Conservation (phyloP, 2,797 vertebrate species). For the Arremon aurantiirostris region DNA sequence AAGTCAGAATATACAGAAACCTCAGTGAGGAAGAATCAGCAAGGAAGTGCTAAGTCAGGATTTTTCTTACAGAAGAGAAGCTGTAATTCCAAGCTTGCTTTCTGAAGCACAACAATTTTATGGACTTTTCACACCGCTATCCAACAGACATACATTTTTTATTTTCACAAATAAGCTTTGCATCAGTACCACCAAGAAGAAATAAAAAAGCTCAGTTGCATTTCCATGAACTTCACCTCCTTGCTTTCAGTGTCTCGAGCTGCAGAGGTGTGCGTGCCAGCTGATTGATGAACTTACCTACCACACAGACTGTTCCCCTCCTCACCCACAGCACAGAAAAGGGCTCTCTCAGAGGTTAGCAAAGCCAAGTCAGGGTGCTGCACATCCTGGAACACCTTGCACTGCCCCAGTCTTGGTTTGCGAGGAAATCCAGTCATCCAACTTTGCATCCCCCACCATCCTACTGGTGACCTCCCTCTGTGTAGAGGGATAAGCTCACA, state of each 20-base stretch:
- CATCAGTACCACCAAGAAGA: not conserved
- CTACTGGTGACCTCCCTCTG: not conserved
- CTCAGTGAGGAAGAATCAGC: not conserved
- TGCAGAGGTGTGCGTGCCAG: rapidly evolving
- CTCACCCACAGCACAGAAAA: not conserved
- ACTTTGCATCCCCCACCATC: too few species aligned
- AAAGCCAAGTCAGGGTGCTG: not conserved
- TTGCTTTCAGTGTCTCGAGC: not conserved
- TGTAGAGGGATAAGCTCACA: not conserved
- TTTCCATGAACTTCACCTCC: not conserved
- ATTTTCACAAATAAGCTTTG: not conserved
- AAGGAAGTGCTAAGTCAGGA: not conserved
- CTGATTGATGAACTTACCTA: not conserved
- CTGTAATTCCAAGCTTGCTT: not conserved
- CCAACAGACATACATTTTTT: not conserved
- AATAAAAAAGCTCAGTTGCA: not conserved
- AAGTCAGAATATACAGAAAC: not conserved
- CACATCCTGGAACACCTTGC: not conserved
- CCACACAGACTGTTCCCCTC: not conserved
- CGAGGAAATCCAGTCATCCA: not conserved
- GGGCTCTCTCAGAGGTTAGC: not conserved
- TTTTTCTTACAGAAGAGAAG: not conserved
- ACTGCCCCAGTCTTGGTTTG: rapidly evolving
- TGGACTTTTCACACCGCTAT: not conserved
- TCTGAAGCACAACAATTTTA: not conserved